Conservation (phyloP, 2,888 invertebrate species). For the Heliconius ismenius region DNA sequence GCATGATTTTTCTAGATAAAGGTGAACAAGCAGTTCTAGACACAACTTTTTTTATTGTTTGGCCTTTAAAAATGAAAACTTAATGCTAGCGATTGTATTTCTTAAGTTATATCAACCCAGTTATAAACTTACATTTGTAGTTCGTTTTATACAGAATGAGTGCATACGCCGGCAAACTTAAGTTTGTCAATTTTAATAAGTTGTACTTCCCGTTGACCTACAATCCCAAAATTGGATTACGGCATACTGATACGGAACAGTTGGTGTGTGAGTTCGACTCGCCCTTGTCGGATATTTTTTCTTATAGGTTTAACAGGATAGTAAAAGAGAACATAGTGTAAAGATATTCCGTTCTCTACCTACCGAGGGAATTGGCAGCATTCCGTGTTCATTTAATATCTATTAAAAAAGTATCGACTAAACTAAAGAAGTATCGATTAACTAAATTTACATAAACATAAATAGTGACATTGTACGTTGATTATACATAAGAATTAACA, state of each 20-base stretch:
- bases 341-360: background rate
- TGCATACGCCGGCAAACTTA: too few relatives aligned
- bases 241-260: too few relatives aligned
- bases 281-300: too few relatives aligned
- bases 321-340: background rate
- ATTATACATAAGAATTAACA: background rate
- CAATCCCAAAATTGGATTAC: too few relatives aligned
- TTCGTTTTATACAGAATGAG: too few relatives aligned
- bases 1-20: background rate
- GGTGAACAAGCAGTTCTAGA: background rate
- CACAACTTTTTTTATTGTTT: background rate
- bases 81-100: background rate
- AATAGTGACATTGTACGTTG: background rate
- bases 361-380: too few relatives aligned
- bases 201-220: too few relatives aligned
- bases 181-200: too few relatives aligned
- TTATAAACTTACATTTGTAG: too few relatives aligned
- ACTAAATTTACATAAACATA: constrained; percentile 1
- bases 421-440: background rate
- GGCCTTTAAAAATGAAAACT: background rate
- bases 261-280: too few relatives aligned
- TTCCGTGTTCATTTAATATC: too few relatives aligned
- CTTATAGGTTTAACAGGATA: background rate
- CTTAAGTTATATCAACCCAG: background rate
- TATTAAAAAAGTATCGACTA: background rate